Base-by-base conservation (phyloP, 2,797 vertebrate genomes). In the Mycteria americana region DNA sequence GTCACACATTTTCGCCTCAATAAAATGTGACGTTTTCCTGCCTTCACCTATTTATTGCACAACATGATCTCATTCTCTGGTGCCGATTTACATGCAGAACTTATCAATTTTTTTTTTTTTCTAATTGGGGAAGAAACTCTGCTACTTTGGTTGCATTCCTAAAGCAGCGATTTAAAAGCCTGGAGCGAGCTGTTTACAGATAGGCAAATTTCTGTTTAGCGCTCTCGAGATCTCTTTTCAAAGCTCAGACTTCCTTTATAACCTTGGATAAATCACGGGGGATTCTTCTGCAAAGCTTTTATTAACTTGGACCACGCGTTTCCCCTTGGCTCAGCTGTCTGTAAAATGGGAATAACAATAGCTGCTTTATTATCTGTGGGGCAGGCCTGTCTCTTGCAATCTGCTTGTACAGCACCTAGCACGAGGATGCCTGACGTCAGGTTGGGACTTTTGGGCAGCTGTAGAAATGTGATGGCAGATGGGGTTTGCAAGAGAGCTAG, bases 21-120 rank as follows among this genome's bases (percentile, higher is more conserved):
- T 95, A 92, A 95, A 96, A 95, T 21, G 39, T 94, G 95, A 90
- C 88, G 86, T 88, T 93, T 94, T 67, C 92, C 89, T 79, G 77
- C 92, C 88, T 96, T 93, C 74, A 13, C 85, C 80, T 81, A 81
- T 90, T 94, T 88, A 92, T 41, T 73, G 85, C 83, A 59, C 89
- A 74, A 62, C 88, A 59, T 2, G 31, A 92, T 43, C 93, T 85
- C 69, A 31, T 73, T 76, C 88, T 84, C 92, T 9, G 12, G 28
- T 62, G 67, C 51, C 3, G 1, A 76, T 82, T 87, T 69, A 67
- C 51, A 90, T 27, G 85, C 80, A 60, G 56, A 93, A 82, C 74
- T 79, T 76, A 45, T 84, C 41, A 21, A 13, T 9, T 41, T 57
- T 63, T 39, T 41, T n/a, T 54, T 28, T 75, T 75, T 35, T 24